Evolutionary conservation across 2,888 invertebrate species (phyloP), one percentile per base, ranked within the genome.

Genomic region (Machimus rusticus): DNA sequence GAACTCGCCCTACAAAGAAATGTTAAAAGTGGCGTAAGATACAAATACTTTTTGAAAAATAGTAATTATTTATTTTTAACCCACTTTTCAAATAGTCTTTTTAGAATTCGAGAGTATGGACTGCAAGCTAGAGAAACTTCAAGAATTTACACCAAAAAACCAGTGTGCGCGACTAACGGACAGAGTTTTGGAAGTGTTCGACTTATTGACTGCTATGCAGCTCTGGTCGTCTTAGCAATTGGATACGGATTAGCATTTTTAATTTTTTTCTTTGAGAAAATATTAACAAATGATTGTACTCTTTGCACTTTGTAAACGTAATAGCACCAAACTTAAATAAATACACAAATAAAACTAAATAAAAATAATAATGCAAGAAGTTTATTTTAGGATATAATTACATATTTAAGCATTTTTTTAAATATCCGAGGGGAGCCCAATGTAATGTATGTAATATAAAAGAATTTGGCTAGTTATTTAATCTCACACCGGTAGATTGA

Each of bases 131-230:
- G 94, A 19, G 93, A 93, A 88, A 91, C 92, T 6, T 90, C 90
- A 19, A 91, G 93, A 76, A 90, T 94, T 74, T 94, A 94, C 89
- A 93, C 93, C 0, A 92, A 92, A 77, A 94, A 93, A 89, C 94
- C 94, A 0, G 87, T 89, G 2, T 94, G 94, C 88, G 90, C 90
- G 4, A 92, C 92, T 2, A 91, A 92, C 28, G 92, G 92, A 5
- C 92, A 92, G 23, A 92, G 91, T 88, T 94, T 94, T 90, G 91
- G 93, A 31, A 94, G 93, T 87, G 94, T 94, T 28, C 92, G 93
- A 2, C 89, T 93, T 2, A 91, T 92, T 4, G 93, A 93, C 89
- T 93, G 93, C 89, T 93, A 93, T 89, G 90, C 91, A 55, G 91
- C 92, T 1, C 46, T 89, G 57, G 39, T 88, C 9, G 74, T 89